A percentile compares a stretch with the other conserved stretches of the same genome.
phyloP scores from a whole-genome alignment of 2,113 vertebrate genomes.

The Ranitomeya variabilis region DNA sequence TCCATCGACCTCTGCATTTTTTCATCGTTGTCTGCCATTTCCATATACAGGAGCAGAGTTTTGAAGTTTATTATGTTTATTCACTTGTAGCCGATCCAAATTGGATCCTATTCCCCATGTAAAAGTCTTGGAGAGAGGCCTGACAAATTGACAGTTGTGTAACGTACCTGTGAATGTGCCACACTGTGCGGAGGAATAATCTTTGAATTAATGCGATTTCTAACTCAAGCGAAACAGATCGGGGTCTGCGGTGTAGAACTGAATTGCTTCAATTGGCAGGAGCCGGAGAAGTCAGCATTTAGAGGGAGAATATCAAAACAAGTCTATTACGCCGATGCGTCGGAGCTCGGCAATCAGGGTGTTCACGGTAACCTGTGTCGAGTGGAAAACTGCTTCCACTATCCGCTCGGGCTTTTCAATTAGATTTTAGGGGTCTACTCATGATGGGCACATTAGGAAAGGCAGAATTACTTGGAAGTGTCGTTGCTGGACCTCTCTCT shows the following conservation, averaged over 20 bases:
- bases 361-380: not conserved
- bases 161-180: constrained; percentile 68
- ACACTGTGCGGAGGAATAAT: constrained; percentile 64
- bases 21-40: constrained; percentile 56
- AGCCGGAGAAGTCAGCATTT: constrained; percentile 61
- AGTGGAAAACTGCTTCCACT: not conserved
- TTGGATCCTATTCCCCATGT: constrained; percentile 64
- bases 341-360: not conserved
- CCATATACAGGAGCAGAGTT: constrained; percentile 63
- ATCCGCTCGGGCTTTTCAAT: not conserved
- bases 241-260: constrained; percentile 63
- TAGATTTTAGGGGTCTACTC: not conserved
- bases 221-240: constrained; percentile 63
- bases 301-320: constrained; percentile 64
- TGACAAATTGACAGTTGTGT: constrained; percentile 67
- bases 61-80: constrained; percentile 61
- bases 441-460: not conserved
- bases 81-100: constrained; percentile 67
- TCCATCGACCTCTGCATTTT: not conserved
- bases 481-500: too few species aligned
- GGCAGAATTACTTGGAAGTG: too few species aligned
- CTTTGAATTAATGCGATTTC: constrained; percentile 69
- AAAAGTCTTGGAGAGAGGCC: constrained; percentile 63
- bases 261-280: constrained; percentile 66
- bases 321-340: constrained; percentile 53